Base-by-base conservation (phyloP, 2,888 invertebrate genomes). In the Hanleya hanleyi region DNA sequence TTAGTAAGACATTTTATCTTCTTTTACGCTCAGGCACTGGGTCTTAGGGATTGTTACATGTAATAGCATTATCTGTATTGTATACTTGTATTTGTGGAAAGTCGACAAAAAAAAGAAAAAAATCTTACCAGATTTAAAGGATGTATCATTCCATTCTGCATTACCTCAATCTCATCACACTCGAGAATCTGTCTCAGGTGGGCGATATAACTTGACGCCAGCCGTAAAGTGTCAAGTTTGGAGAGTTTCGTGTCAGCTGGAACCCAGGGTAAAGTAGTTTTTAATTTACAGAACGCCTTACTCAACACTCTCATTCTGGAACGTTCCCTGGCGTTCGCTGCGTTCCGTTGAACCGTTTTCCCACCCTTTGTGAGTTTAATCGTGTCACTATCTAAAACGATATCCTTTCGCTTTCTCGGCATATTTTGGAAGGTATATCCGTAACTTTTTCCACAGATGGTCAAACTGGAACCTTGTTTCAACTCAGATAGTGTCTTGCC, bases 191-290 rank as follows among this genome's bases (percentile, higher is more conserved):
- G 94, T 71, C 96, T 93, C 37, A 98, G 92, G 90, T 98, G 97
- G 15, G 96, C 96, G 79, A 98, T 98, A 91, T 98, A 98, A 74
- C 96, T 96, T 1, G 97, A 95, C 1, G 98, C 98, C 82, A 98
- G 92, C 38, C 97, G 93, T 38, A 98, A 92, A 0, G 97, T 98
- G 91, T 98, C 98, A 89, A 98, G 91, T 92, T 98, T 98, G 74
- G 97, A 97, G 67, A 98, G 92, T 91, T 98, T 98, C 0, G 97
- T 98, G 90, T 98, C 98, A 0, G 96, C 95, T 15, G 98, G 98
- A 71, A 98, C 97, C 97, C 97, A 97, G 0, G 97, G 97, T 70
- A 98, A 92, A 29, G 97, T 97, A 0, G 97, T 97, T 86, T 93
- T 93, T 64, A 92, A 89, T 49, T 92, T 93, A 89, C 95, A 95